Base-by-base conservation (phyloP, 2,113 vertebrate genomes). In the Pseudolaguvia tuberculata region DNA sequence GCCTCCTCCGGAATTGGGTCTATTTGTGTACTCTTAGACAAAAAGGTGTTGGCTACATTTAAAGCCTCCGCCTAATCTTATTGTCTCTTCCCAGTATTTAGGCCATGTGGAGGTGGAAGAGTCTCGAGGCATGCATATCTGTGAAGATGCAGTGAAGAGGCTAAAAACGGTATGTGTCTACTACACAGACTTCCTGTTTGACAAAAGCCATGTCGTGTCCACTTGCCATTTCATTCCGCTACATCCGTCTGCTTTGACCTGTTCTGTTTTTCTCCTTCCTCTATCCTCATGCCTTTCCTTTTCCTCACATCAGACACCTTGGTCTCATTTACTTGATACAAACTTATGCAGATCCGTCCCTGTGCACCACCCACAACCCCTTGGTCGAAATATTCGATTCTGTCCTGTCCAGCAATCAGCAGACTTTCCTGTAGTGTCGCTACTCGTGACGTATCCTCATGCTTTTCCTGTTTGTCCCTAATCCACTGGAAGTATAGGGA, bases 111-210 rank as follows among this genome's bases (percentile, higher is more conserved):
- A 99, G 89, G 97, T 99, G 85, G 97, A 99, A 65, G 97, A 99
- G 83, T 98, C 96, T 80, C 92, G 97, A 85, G 97, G 97, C 83
- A 99, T 99, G 97, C 97, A 99, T 89, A 95, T 99, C 90, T 99
- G 97, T 82, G 97, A 99, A 91, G 97, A 98, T 53, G 97, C 97
- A 25, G 97, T 99, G 76, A 99, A 99, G 90, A 94, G 93, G 83
- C 86, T 99, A 79, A 99, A 98, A 91, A 93, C 94, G 92, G 97
- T 99, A 96, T 84, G 96, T 96, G 71, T 50, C 80, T 48, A 9
- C 56, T 69, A 68, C 67, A 73, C 50, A 66, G 42, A 53, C 45
- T 29, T 67, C 45, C 63, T 29, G 63, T 67, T 50, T 67, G 9
- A 58, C 35, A 25, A 10, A 17, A 47, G 21, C 23, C 39, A 57